Evolutionary conservation across 2,888 invertebrate genomes (phyloP).

Genomic region (Synergus japonicus): DNA sequence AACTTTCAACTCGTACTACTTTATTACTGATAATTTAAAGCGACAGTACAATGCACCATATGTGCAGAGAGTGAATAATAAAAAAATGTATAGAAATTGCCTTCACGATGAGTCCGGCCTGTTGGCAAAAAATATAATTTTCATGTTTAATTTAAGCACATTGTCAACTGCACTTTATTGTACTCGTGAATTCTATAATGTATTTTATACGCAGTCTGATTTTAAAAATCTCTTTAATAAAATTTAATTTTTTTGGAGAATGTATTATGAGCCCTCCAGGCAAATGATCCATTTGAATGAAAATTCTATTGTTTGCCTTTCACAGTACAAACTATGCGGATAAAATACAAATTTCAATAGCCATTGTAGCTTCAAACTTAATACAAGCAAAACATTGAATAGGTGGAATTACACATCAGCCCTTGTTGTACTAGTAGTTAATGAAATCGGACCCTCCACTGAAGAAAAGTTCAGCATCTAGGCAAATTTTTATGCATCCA

Average conservation of each 20-base stretch:
- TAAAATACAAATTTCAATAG: slow-evolving; percentile 40
- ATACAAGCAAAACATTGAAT: slow-evolving; percentile 11
- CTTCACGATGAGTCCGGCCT: neutral
- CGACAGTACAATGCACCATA: neutral
- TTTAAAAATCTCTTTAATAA: neutral
- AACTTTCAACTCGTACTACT: neutral
- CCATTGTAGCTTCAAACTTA: slow-evolving; percentile 22
- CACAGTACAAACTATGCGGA: slow-evolving; percentile 3
- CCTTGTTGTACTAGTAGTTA: slow-evolving; percentile 19
- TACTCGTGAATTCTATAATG: neutral
- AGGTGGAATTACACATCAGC: neutral
- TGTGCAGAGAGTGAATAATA: neutral
- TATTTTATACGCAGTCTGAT: neutral
- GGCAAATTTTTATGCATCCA: too few relatives aligned
- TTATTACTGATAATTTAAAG: neutral
- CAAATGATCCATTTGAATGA: slow-evolving; percentile 20
- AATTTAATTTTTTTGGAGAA: slow-evolving; percentile 24
- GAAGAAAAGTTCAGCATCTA: neutral
- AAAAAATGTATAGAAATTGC: slow-evolving; percentile 10
- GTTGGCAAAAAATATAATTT: neutral
- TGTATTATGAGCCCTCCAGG: slow-evolving; percentile 5
- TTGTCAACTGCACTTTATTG: neutral
- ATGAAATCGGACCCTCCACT: neutral
- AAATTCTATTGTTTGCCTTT: slow-evolving; percentile 36
- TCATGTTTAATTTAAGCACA: neutral